Evolutionary conservation across 1,140 invertebrate species (phyloP), one percentile per base, ranked within the genome.

Genomic region (Linepithema humile): DNA sequence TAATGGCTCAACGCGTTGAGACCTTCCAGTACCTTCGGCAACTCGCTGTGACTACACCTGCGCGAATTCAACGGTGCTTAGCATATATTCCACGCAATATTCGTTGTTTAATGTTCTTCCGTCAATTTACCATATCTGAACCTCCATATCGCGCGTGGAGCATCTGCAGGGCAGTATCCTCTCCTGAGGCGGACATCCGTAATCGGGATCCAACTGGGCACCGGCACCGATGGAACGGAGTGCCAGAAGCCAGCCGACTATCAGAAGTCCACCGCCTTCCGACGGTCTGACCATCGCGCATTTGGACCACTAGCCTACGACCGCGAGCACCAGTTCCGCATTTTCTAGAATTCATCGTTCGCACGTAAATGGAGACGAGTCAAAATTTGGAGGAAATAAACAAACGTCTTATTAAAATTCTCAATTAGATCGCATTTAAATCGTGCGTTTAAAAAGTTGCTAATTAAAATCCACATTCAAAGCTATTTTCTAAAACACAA

Each of bases 1-100:
- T 96, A 95, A 59, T 96, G 95, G 69, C 96, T 96, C 32, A 97
- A 95, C 12, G 96, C 95, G 84, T 97, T 96, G 10, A 98, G 91
- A 9, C 97, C 97, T 87, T 96, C 96, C 69, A 97, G 92, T 3
- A 98, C 97, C 90, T 96, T 96, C 1, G 96, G 95, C 73, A 98
- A 94, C 87, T 98, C 97, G 94, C 97, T 97, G 93, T 98, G 97
- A 50, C 97, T 97, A 91, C 97, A 98, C 97, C 97, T 98, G 43
- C 40, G 53, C 23, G 9, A 69, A 77, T 55, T 55, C 50, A 43
- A n/a, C 32, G 23, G 20, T 40, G 29, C 65, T 55, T 48, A 55
- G 40, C 17, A 73, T 0, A 29, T 59, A 26, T 3, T 20, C 15
- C 17, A 1, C 5, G 15, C 29, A 53, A 59, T 50, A 69, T 48